Conservation (phyloP, 2,888 invertebrate genomes). For the Chrysina gloriosa region DNA sequence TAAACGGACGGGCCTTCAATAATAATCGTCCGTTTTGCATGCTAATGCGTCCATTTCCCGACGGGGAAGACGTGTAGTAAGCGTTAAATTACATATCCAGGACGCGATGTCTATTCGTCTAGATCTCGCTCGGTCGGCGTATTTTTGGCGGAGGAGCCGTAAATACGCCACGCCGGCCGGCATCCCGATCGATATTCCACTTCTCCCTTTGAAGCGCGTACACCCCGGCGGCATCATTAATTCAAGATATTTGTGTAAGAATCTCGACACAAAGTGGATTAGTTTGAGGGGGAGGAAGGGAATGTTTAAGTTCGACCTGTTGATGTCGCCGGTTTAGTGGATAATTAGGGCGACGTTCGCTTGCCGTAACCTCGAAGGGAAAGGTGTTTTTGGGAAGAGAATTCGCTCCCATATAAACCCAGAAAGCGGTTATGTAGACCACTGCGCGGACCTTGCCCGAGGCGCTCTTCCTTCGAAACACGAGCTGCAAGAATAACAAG, state of each 20-base stretch:
- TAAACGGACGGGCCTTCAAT: neutral
- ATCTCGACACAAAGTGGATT: constrained; percentile 3
- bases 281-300: neutral
- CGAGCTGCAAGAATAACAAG: neutral
- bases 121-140: neutral
- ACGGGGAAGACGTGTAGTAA: neutral
- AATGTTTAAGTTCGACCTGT: constrained; percentile 1
- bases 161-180: neutral
- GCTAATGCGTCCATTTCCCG: neutral
- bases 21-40: neutral
- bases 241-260: constrained; percentile 10
- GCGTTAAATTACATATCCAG: neutral
- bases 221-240: neutral
- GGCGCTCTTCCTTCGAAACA: neutral
- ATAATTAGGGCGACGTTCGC: neutral
- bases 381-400: neutral
- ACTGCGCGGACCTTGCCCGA: neutral
- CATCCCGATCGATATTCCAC: neutral
- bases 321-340: neutral
- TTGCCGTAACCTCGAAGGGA: neutral
- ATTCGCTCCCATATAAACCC: neutral
- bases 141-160: neutral
- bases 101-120: no score
- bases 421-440: neutral
- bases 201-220: neutral